A percentile compares a stretch with the other conserved stretches of the same genome.
These are phyloP conservation scores for Notodonta dromedarius DNA, from an alignment of 2,888 invertebrate genomes.

Conservation along the genomic window DNA sequence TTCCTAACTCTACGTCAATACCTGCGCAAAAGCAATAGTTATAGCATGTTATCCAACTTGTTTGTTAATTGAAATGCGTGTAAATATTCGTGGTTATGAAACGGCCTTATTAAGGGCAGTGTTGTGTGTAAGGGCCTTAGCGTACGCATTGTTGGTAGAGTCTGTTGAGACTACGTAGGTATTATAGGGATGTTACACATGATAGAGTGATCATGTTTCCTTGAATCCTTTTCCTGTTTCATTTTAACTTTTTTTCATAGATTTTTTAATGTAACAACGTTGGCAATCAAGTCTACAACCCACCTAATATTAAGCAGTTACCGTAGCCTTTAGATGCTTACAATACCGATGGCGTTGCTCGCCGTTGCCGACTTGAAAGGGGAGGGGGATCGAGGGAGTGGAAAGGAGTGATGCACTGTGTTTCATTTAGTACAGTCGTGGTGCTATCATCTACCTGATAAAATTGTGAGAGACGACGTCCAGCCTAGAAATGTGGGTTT, in stretches of 20 bases:
- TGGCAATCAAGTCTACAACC: too few relatives aligned
- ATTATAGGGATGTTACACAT: constrained; percentile 8
- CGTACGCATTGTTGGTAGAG: constrained; percentile 1
- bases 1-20: constrained; percentile 49
- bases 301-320: too few relatives aligned
- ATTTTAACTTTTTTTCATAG: not conserved
- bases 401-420: too few relatives aligned
- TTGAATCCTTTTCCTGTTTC: not conserved
- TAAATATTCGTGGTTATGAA: constrained; percentile 73
- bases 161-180: not conserved
- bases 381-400: too few relatives aligned
- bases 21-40: constrained; percentile 54
- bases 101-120: constrained; percentile 58
- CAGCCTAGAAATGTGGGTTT: too few relatives aligned
- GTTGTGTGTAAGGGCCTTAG: constrained; percentile 25
- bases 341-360: too few relatives aligned
- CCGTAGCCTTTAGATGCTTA: too few relatives aligned
- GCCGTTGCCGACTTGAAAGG: too few relatives aligned
- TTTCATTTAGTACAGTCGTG: too few relatives aligned
- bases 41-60: constrained; percentile 64
- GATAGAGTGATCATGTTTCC: not conserved
- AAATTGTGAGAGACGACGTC: too few relatives aligned
- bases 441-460: too few relatives aligned
- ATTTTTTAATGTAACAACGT: too few relatives aligned
- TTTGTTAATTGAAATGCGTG: constrained; percentile 80